A percentile compares a stretch with the other conserved stretches of the same genome.
Conservation (phyloP, 2,888 invertebrate species). For the Amphipoea lucens region DNA sequence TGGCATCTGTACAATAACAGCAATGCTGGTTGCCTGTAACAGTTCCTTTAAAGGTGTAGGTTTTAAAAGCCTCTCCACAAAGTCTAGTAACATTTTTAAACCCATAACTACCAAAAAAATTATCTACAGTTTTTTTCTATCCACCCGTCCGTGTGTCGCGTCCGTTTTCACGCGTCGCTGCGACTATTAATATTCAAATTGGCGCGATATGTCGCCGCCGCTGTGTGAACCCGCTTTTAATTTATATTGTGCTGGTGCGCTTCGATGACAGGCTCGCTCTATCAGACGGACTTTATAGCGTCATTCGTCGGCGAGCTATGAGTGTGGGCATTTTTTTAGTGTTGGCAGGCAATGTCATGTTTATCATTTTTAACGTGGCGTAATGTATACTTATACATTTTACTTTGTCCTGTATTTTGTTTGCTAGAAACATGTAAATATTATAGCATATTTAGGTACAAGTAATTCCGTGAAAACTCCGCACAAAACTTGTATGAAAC, state of each 20-base stretch:
- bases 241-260: slow-evolving; percentile 41
- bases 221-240: slow-evolving; percentile 78
- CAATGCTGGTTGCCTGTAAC: background rate
- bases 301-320: background rate
- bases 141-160: slow-evolving; percentile 68
- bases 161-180: slow-evolving; percentile 88
- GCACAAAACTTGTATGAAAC: too few relatives aligned
- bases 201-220: slow-evolving; percentile 87
- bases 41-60: too few relatives aligned
- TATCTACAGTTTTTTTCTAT: background rate
- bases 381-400: too few relatives aligned
- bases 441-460: too few relatives aligned
- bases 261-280: slow-evolving; percentile 8
- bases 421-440: too few relatives aligned
- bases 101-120: background rate
- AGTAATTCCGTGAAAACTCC: too few relatives aligned
- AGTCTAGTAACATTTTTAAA: background rate
- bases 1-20: background rate
- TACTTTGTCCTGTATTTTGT: too few relatives aligned
- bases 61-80: background rate
- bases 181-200: slow-evolving; percentile 89
- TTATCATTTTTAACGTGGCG: too few relatives aligned
- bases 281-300: slow-evolving; percentile 26
- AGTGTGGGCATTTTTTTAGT: background rate
- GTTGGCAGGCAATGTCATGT: background rate